Evolutionary conservation across 2,113 vertebrate genomes (phyloP).

Genomic region (Paratilapia polleni): DNA sequence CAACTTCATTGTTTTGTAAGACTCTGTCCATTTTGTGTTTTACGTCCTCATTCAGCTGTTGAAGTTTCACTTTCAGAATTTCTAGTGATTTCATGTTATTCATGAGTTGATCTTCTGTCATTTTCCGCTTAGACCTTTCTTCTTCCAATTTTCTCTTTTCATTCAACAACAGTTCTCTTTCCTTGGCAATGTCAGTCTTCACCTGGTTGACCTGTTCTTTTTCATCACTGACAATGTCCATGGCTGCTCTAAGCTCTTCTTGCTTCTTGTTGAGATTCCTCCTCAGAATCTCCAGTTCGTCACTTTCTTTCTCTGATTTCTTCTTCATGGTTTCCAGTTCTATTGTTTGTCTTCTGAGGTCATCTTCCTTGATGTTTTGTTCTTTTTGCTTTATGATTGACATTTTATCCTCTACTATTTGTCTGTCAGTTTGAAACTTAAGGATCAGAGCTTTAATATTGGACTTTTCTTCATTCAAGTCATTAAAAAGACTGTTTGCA

Average conservation of each 20-base stretch:
- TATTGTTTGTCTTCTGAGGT: neutral
- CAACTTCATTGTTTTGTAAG: neutral
- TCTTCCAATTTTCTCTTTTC: neutral
- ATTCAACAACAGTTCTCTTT: too few species aligned
- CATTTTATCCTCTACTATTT: neutral
- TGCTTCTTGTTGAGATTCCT: too few species aligned
- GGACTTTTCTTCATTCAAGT: too few species aligned
- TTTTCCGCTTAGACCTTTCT: neutral
- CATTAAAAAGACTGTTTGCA: too few species aligned
- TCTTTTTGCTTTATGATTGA: neutral
- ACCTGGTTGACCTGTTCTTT: constrained; percentile 20
- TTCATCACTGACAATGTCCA: too few species aligned
- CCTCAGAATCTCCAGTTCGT: too few species aligned
- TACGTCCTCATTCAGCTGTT: neutral
- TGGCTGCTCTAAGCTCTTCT: too few species aligned
- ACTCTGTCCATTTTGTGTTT: neutral
- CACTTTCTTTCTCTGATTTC: neutral
- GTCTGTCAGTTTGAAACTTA: neutral
- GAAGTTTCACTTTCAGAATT: neutral
- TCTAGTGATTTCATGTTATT: neutral
- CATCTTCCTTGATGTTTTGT: neutral
- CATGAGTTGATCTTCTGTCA: neutral
- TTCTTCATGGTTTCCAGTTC: too few species aligned
- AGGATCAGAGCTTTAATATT: too few species aligned
- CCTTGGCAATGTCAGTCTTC: neutral